Base-by-base conservation (phyloP, 2,888 invertebrate genomes). In the Peribatodes rhomboidaria region DNA sequence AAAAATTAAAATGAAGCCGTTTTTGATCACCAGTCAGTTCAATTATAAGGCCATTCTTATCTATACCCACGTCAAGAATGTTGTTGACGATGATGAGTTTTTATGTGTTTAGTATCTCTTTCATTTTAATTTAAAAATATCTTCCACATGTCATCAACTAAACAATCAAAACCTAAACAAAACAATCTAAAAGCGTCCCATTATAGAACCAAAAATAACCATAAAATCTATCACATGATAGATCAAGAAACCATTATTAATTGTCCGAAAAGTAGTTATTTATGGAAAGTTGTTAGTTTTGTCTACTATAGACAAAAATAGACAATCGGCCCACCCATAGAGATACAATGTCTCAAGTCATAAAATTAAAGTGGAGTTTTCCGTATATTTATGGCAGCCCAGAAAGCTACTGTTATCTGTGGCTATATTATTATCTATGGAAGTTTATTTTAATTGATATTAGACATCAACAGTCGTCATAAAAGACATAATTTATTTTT, bases 261-360 rank as follows among this genome's bases (percentile, higher is more conserved):
- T 92, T 89, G 90, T 86, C 90, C 88, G 83, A 90, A 89, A 90
- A 87, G 83, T 77, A 68, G 86, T 90, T 90, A 91, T 92, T 91
- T 90, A 89, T 89, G 86, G 83, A 73, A 71, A 77, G 81, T 77
- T 78, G 80, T 81, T 80, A 81, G 84, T 88, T 88, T 88, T 88
- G 89, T 85, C 84, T 83, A 69, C 78, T 75, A 70, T 73, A 71
- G 81, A 81, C 82, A 63, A 76, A 86, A 91, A 91, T 91, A 90
- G 89, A 86, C 78, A 79, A 79, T 74, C 80, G 73, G 90, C 77
- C 91, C 91, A 91, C 91, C 91, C 91, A 90, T 82, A 79, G 78
- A 71, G 89, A 70, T 73, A 82, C 83, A 82, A 81, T 84, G 85
- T 85, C 84, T 73, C 77, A 44, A 68, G 79, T 81, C 82, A 80